These are phyloP conservation scores for Dasypus novemcinctus DNA, from an alignment of 2,113 vertebrate species.

Conservation along the genomic window DNA sequence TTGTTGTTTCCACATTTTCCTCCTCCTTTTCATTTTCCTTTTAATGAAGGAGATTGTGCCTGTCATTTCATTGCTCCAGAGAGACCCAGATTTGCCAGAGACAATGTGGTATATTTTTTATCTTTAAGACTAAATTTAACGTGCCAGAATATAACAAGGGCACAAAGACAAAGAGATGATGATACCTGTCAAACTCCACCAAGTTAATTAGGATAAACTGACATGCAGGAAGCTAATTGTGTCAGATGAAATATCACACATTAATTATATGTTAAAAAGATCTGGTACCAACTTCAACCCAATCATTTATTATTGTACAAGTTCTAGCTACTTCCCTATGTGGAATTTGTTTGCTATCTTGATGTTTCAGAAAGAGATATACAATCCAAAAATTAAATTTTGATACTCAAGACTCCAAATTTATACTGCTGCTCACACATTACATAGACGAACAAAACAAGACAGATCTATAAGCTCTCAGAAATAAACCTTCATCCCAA, in stretches of 20 bases:
- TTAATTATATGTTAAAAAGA: conserved; percentile 53
- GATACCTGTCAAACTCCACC: conserved; percentile 43
- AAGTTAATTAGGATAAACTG: conserved; percentile 61
- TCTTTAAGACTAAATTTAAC: conserved; percentile 58
- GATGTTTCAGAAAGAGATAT: neutral
- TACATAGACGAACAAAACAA: neutral
- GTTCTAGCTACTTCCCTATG: neutral
- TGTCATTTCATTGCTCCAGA: neutral
- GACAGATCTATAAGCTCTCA: neutral
- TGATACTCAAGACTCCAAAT: neutral
- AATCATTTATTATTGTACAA: conserved; percentile 23
- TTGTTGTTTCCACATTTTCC: neutral
- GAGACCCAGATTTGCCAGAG: neutral
- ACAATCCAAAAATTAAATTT: neutral
- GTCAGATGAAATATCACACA: conserved; percentile 54
- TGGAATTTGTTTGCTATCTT: neutral
- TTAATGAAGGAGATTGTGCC: conserved; percentile 15
- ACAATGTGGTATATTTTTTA: neutral
- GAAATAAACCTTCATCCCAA: neutral
- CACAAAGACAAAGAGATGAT: conserved; percentile 48
- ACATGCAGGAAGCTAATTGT: conserved; percentile 45
- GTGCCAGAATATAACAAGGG: conserved; percentile 41
- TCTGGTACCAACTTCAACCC: conserved; percentile 6
- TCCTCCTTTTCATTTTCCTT: neutral
- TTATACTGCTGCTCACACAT: neutral